Conservation (phyloP, 2,113 vertebrate genomes). For the Chelonoidis abingdonii region DNA sequence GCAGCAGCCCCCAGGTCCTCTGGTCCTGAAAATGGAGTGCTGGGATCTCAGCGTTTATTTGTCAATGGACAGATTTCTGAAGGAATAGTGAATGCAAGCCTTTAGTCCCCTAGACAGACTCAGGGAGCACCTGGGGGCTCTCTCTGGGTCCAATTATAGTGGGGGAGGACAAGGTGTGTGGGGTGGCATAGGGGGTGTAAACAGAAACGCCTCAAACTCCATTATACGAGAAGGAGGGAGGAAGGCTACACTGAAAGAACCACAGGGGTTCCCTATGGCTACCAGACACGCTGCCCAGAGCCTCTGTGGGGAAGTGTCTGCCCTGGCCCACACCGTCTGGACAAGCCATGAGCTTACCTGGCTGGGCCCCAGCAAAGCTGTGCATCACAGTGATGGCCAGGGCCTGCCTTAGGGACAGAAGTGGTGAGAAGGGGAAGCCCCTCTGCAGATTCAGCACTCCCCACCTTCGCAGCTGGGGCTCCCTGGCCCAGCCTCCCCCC, state of each 20-base stretch:
- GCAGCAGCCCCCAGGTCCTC: background rate
- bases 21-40: background rate
- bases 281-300: background rate
- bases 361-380: background rate
- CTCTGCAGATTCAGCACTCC: background rate
- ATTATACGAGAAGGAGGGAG: background rate
- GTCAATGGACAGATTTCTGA: background rate
- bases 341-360: background rate
- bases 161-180: background rate
- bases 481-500: background rate
- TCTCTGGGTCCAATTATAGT: background rate
- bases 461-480: rapidly evolving
- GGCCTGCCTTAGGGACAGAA: background rate
- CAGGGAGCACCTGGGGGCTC: too few relatives aligned
- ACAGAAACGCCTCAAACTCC: background rate
- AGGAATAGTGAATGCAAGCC: background rate
- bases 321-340: background rate
- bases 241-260: background rate
- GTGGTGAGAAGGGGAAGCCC: background rate
- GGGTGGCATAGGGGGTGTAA: background rate
- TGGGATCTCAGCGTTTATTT: background rate
- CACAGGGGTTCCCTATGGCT: background rate
- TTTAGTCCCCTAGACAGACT: background rate
- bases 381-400: background rate
- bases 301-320: background rate